A percentile compares a stretch with the other conserved stretches of the same genome.
phyloP scores from a whole-genome alignment of 1,140 invertebrate species.

The Lepidurus couesii region DNA sequence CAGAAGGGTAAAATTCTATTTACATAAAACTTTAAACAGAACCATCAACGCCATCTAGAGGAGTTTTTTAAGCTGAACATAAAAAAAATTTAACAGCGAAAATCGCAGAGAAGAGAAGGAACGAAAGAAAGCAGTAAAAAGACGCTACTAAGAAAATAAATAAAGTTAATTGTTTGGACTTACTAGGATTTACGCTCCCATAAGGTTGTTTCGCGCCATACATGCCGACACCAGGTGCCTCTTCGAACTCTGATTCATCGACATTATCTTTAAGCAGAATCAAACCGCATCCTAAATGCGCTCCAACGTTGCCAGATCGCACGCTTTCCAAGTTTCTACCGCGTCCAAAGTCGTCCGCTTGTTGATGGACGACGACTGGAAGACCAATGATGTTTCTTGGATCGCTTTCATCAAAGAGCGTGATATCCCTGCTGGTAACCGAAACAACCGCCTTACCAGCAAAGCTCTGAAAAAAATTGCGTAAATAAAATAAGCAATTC shows the following conservation, averaged over 20 bases:
- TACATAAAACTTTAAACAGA: too few relatives aligned
- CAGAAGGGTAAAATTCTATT: too few relatives aligned
- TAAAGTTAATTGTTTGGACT: neutral
- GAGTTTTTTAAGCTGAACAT: too few relatives aligned
- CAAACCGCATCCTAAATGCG: slow-evolving; percentile 50
- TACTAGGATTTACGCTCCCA: neutral
- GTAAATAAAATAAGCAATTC: neutral
- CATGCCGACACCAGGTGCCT: neutral
- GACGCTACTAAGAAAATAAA: too few relatives aligned
- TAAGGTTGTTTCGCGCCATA: neutral
- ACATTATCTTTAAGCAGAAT: slow-evolving; percentile 39
- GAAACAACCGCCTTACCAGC: neutral
- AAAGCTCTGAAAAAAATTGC: neutral
- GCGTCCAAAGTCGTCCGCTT: slow-evolving; percentile 51
- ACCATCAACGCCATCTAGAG: too few relatives aligned
- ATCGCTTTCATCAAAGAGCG: neutral
- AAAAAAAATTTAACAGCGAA: too few relatives aligned
- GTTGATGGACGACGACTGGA: slow-evolving; percentile 48
- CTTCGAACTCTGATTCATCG: slow-evolving; percentile 22
- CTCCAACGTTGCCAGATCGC: slow-evolving; percentile 53
- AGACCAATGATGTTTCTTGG: slow-evolving; percentile 47
- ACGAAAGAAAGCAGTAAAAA: too few relatives aligned
- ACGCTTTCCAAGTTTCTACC: slow-evolving; percentile 47
- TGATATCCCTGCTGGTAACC: neutral
- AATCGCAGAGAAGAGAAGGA: too few relatives aligned